Evolutionary conservation across 2,113 vertebrate genomes (phyloP).

Genomic region (Chionis minor): DNA sequence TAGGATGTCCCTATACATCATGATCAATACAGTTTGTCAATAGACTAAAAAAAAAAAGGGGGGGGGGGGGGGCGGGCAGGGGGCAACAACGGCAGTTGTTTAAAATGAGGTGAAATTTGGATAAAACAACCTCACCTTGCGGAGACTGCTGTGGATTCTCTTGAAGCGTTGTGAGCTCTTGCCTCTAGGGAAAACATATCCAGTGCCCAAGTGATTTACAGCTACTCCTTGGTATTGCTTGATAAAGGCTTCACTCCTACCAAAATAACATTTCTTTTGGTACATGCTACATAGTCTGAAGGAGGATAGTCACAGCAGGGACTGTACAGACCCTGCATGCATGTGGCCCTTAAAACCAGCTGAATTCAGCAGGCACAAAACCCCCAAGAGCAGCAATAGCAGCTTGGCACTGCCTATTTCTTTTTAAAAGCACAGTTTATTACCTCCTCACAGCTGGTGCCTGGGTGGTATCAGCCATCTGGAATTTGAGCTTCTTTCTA

Average conservation of each 20-base stretch:
- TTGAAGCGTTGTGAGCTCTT: rapidly evolving
- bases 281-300: not conserved
- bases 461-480: slow-evolving; percentile 6
- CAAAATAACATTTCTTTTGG: not conserved
- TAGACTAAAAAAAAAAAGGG: not conserved
- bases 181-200: not conserved
- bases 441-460: slow-evolving; percentile 23
- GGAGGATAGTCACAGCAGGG: not conserved
- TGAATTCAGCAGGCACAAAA: not conserved
- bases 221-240: not conserved
- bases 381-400: not conserved
- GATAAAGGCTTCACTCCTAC: not conserved
- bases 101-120: not conserved
- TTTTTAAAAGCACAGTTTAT: not conserved
- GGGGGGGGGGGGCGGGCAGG: too few species aligned
- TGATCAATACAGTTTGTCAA: not conserved
- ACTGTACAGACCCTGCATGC: not conserved
- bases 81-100: not conserved
- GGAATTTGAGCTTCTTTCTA: slow-evolving; percentile 25
- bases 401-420: not conserved
- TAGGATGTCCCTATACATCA: not conserved
- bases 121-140: not conserved
- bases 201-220: not conserved
- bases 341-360: not conserved
- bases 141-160: not conserved